Conservation (phyloP, 1,140 invertebrate genomes). For the Cataglyphis hispanica region DNA sequence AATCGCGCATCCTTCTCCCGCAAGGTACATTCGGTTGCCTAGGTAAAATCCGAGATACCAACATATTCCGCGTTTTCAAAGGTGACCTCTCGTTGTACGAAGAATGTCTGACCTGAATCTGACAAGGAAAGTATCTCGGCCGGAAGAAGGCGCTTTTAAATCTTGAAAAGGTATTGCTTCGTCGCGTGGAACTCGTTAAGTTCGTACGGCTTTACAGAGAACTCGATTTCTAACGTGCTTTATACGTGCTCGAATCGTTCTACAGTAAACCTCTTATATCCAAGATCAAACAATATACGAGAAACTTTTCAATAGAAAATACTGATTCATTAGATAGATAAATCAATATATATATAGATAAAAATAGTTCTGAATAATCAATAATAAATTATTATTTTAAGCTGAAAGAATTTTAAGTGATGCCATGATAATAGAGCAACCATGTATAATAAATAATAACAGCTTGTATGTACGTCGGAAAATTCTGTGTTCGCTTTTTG, state of each 20-base stretch:
- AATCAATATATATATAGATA: neutral
- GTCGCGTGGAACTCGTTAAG: slow-evolving; percentile 59
- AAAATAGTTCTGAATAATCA: neutral
- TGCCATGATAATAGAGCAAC: neutral
- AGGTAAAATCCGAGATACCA: slow-evolving; percentile 34
- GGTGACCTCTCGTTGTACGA: slow-evolving; percentile 27
- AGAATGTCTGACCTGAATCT: slow-evolving; percentile 57
- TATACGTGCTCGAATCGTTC: slow-evolving; percentile 10
- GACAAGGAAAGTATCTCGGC: slow-evolving; percentile 54
- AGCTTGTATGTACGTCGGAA: too few relatives aligned
- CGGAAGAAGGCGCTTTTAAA: slow-evolving; percentile 60
- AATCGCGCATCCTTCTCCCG: neutral
- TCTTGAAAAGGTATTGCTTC: slow-evolving; percentile 62
- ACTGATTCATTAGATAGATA: neutral
- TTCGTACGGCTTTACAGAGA: slow-evolving; percentile 39
- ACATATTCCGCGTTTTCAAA: slow-evolving; percentile 39
- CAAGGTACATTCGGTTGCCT: neutral
- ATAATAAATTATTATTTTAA: neutral
- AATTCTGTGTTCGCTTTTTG: too few relatives aligned
- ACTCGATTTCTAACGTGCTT: slow-evolving; percentile 48
- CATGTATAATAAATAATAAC: too few relatives aligned
- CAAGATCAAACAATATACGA: slow-evolving; percentile 5
- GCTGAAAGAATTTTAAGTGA: neutral
- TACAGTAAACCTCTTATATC: slow-evolving; percentile 32
- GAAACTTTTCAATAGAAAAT: neutral